These are phyloP conservation scores for Brienomyrus brachyistius DNA, from an alignment of 2,113 vertebrate genomes.

Conservation along the genomic window DNA sequence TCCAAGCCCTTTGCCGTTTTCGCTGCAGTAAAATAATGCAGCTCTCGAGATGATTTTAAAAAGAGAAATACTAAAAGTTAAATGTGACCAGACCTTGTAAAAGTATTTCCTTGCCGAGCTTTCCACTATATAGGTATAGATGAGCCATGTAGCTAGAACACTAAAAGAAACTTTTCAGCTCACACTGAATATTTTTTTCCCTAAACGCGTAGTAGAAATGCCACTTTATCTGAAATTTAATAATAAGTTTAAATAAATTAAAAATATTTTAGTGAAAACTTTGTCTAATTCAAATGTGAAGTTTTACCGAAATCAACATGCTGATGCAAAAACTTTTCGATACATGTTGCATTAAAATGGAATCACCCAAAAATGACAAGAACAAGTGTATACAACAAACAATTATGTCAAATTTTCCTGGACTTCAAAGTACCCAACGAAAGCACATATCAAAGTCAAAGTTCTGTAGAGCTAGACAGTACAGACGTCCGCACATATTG, in stretches of 20 bases:
- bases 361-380: background rate
- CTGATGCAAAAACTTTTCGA: background rate
- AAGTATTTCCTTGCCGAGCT: background rate
- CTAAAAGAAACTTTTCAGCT: too few species aligned
- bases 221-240: too few species aligned
- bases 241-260: too few species aligned
- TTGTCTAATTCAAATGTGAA: background rate
- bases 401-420: background rate
- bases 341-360: background rate
- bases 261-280: background rate
- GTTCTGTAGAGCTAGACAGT: background rate
- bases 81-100: background rate
- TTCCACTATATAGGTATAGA: background rate
- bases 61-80: background rate
- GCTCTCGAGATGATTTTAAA: too few species aligned
- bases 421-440: background rate
- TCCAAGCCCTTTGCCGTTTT: too few species aligned
- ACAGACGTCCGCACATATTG: background rate
- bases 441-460: background rate
- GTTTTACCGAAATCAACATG: background rate
- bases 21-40: too few species aligned
- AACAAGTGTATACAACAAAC: background rate
- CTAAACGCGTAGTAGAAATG: too few species aligned
- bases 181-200: too few species aligned
- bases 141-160: background rate